Conservation (phyloP, 37 sponge, comb jelly and placozoan species). For the Mnemiopsis leidyi region DNA sequence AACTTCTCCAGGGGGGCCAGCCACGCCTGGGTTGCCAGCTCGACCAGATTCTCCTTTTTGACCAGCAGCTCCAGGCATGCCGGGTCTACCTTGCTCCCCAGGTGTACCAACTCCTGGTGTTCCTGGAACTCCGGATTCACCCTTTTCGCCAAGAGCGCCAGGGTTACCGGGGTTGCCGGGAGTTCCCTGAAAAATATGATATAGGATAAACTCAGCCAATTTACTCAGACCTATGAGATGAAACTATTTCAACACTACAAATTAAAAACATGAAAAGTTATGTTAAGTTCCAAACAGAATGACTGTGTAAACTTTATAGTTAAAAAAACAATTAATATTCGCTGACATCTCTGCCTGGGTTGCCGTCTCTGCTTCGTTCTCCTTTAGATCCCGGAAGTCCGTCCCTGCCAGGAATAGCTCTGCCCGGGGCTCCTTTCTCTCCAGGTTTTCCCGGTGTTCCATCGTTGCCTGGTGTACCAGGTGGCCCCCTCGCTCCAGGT, state of each 20-base stretch:
- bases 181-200: not conserved
- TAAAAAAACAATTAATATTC: not conserved
- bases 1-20: slow-evolving; percentile 53
- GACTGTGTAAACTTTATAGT: slow-evolving; percentile 62
- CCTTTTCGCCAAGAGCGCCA: not conserved
- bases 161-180: not conserved
- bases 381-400: not conserved
- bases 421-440: not conserved
- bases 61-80: slow-evolving; percentile 53
- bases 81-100: not conserved
- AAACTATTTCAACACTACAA: too few relatives aligned
- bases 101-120: not conserved
- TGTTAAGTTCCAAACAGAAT: too few relatives aligned
- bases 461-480: slow-evolving; percentile 69
- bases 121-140: not conserved
- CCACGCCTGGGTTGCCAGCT: slow-evolving; percentile 62
- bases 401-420: slow-evolving; percentile 19
- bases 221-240: too few relatives aligned
- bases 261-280: too few relatives aligned
- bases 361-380: not conserved
- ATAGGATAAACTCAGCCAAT: too few relatives aligned
- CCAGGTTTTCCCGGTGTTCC: slow-evolving; percentile 54
- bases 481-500: slow-evolving; percentile 39
- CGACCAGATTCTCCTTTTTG: slow-evolving; percentile 52
- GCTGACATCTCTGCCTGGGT: not conserved